Evolutionary conservation across 2,797 vertebrate genomes (phyloP).

Genomic region (Chromis chromis): DNA sequence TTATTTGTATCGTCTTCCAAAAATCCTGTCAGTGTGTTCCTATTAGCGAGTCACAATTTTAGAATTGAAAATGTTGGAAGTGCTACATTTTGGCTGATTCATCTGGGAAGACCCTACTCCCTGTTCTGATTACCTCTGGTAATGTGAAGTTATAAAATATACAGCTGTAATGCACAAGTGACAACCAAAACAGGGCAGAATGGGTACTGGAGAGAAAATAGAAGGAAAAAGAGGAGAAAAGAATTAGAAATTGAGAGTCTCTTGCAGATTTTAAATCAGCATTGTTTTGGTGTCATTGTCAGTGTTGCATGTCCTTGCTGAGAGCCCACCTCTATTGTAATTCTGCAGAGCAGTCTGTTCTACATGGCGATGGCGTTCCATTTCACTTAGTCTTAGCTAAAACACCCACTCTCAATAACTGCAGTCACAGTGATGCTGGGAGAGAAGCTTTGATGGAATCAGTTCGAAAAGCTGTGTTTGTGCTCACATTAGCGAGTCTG

Average conservation of each 20-base stretch:
- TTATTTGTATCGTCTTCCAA: constrained; percentile 24
- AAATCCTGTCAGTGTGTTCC: neutral
- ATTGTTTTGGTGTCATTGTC: constrained; percentile 51
- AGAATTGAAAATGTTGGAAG: neutral
- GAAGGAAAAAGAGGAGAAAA: neutral
- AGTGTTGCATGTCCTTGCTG: constrained; percentile 44
- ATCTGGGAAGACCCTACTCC: neutral
- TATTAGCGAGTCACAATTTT: constrained; percentile 6
- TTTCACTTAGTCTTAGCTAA: constrained; percentile 62
- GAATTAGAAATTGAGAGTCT: constrained; percentile 12
- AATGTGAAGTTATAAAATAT: neutral
- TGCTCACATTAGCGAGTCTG: constrained; percentile 26
- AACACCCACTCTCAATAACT: constrained; percentile 62
- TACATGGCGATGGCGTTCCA: constrained; percentile 48
- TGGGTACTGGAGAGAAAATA: neutral
- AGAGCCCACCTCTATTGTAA: constrained; percentile 57
- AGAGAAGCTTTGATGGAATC: constrained; percentile 50
- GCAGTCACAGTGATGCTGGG: constrained; percentile 43
- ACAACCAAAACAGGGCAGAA: constrained; percentile 11
- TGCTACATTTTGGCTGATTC: constrained; percentile 1
- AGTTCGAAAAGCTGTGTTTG: constrained; percentile 42
- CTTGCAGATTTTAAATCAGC: constrained; percentile 11
- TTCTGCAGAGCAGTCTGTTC: constrained; percentile 54
- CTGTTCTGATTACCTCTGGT: neutral
- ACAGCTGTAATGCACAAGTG: constrained; percentile 8